phyloP scores from a whole-genome alignment of 2,113 vertebrate species.

The Aythya baeri region DNA sequence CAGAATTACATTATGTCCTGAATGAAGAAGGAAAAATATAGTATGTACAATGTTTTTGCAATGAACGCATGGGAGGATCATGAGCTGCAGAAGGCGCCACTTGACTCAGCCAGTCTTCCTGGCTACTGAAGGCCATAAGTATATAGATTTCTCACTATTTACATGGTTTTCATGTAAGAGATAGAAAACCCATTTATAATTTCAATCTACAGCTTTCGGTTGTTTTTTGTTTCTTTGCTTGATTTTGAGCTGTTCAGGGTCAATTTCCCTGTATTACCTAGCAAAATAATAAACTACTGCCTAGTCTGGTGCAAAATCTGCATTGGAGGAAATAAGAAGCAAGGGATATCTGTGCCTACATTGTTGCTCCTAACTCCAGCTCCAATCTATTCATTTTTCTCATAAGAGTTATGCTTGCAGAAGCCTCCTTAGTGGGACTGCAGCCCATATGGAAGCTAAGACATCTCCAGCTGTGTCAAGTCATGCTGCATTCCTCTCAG shows the following conservation, averaged over 20 bases:
- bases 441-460: neutral
- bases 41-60: neutral
- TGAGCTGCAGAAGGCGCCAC: neutral
- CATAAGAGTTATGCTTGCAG: neutral
- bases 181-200: neutral
- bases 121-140: neutral
- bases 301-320: neutral
- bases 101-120: neutral
- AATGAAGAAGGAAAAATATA: neutral
- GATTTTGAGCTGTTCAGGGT: neutral
- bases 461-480: neutral
- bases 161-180: neutral
- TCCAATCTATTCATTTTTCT: neutral
- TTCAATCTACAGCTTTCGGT: neutral
- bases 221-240: neutral
- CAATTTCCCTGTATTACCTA: neutral
- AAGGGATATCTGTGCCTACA: neutral
- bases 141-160: neutral
- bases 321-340: neutral
- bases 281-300: neutral
- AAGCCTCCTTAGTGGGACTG: neutral
- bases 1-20: neutral
- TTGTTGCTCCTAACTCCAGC: neutral
- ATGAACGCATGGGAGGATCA: neutral
- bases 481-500: neutral